Evolutionary conservation across 2,888 invertebrate species (phyloP), one percentile per base, ranked within the genome.

Genomic region (Aleiodes leptofemur): DNA sequence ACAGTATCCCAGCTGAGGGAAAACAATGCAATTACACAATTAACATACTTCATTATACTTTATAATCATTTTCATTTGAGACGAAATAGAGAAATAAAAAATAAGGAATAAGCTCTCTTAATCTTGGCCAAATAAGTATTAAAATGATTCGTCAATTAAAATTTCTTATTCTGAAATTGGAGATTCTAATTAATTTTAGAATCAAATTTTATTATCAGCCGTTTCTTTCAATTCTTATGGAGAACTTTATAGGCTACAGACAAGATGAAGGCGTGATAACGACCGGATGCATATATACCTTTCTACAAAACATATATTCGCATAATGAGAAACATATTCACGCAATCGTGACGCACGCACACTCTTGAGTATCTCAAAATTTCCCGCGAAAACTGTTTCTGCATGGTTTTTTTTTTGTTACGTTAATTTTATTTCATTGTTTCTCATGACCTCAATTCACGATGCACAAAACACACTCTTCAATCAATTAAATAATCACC

Each of bases 1-100:
- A 86, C 53, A 84, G 76, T 79, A 86, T 82, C 69, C 82, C 83
- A 77, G 80, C 85, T 86, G 78, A 34, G 34, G 81, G 80, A 69
- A 76, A 55, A 78, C 57, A 76, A 68, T 71, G 48, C 8, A 69
- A 72, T 61, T 73, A 71, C 75, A 77, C 43, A 77, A 74, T 74
- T 74, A 76, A 69, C 50, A 76, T 50, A 76, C 50, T 69, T 55
- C 68, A 59, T 53, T 57, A 53, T 53, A 50, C 13, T 51, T 31
- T 11, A 31, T 7, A 50, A 34, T 34, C 61, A 23, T 38, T 56
- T 57, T 70, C 48, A 50, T 70, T 70, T 57, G 56, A 55, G 29
- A 66, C 48, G 14, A 23, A 55, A 66, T 34, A n/a, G 34, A 1
- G 34, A 6, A n/a, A n/a, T n/a, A n/a, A n/a, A n/a, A 34, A 34